phyloP scores from a whole-genome alignment of 1,140 invertebrate genomes.

The Drosophila mayri region DNA sequence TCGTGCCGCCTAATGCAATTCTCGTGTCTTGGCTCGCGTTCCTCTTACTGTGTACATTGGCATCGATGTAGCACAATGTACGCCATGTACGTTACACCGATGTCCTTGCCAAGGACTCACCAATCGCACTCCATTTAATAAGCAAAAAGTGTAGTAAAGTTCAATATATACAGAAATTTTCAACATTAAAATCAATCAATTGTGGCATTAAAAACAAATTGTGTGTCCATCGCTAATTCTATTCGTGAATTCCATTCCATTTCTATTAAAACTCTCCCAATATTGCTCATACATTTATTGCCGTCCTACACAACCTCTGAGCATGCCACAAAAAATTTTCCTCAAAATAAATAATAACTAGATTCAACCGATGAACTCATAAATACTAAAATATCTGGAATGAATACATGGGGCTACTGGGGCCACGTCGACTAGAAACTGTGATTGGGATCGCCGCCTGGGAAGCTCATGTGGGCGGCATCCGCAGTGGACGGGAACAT shows the following conservation, averaged over 20 bases:
- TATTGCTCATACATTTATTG: neutral
- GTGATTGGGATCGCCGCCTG: constrained; percentile 69
- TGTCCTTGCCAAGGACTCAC: constrained; percentile 25
- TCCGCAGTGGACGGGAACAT: constrained; percentile 54
- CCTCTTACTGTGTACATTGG: constrained; percentile 35
- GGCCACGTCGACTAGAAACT: constrained; percentile 44
- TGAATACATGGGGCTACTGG: neutral
- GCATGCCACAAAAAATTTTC: neutral
- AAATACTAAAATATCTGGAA: neutral
- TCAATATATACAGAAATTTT: neutral
- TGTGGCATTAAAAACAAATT: neutral
- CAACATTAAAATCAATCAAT: neutral
- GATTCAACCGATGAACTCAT: neutral
- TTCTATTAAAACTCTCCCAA: neutral
- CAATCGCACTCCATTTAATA: neutral
- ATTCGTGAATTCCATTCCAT: too few relatives aligned
- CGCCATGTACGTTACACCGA: neutral
- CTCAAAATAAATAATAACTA: neutral
- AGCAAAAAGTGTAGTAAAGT: too few relatives aligned
- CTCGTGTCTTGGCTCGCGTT: constrained; percentile 32
- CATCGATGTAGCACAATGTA: neutral
- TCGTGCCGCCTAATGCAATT: constrained; percentile 43
- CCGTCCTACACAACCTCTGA: neutral
- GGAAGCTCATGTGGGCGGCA: constrained; percentile 71
- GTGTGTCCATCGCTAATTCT: neutral